Percentiles rank a stretch among this genome's conserved stretches.
Evolutionary conservation across 2,888 invertebrate genomes (phyloP).

Genomic region (Autographa pulchrina): DNA sequence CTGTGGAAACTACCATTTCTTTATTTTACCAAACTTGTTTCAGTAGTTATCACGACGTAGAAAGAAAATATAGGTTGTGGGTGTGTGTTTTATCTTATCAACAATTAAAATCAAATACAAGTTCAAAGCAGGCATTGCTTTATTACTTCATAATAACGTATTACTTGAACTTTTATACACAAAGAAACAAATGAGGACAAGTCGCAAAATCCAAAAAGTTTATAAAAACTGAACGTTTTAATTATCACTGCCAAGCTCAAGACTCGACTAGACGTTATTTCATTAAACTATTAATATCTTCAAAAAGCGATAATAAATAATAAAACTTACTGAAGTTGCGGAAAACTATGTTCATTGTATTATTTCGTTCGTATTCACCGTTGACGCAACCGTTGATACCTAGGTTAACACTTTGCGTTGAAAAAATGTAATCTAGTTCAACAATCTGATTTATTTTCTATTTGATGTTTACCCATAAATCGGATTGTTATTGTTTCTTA

Average conservation of each 20-base stretch:
- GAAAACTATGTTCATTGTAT: conserved; percentile 37
- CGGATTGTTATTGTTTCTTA: conserved; percentile 50
- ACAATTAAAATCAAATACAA: conserved; percentile 43
- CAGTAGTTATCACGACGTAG: too few relatives aligned
- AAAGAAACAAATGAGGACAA: conserved; percentile 75
- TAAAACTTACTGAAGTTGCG: conserved; percentile 55
- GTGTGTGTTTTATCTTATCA: neutral
- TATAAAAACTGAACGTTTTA: conserved; percentile 36
- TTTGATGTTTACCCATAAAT: conserved; percentile 48
- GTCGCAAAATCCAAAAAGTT: conserved; percentile 63
- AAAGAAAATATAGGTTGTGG: too few relatives aligned
- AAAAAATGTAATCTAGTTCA: conserved; percentile 51
- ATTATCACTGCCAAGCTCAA: conserved; percentile 66
- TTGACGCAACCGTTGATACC: conserved; percentile 39
- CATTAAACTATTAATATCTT: conserved; percentile 54
- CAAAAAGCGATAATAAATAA: conserved; percentile 57
- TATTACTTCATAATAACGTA: conserved; percentile 71
- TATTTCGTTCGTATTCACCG: conserved; percentile 46
- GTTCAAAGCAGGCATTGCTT: conserved; percentile 67
- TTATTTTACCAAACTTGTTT: too few relatives aligned
- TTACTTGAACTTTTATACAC: conserved; percentile 77
- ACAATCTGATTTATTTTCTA: conserved; percentile 55
- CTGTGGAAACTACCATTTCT: too few relatives aligned
- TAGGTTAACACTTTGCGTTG: conserved; percentile 46
- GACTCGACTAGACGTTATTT: conserved; percentile 50